Conservation (phyloP, 2,113 vertebrate species). For the Oreochromis spilurus region DNA sequence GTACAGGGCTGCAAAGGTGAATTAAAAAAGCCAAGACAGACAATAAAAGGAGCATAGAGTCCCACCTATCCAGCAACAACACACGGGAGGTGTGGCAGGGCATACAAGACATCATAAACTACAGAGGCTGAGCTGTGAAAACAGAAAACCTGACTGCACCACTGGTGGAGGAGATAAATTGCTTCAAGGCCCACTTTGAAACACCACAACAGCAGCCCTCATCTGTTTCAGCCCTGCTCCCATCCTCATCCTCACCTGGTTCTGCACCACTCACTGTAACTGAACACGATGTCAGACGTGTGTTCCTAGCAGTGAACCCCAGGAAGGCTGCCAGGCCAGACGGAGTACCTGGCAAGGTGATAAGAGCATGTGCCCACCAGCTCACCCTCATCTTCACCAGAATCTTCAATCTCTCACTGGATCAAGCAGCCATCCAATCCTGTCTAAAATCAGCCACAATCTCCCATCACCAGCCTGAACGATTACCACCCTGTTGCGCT, state of each 20-base stretch:
- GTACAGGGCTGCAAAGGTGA: too few relatives aligned
- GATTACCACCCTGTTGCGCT: background rate
- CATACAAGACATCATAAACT: background rate
- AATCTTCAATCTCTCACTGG: background rate
- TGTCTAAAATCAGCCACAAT: background rate
- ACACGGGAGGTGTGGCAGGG: accelerated
- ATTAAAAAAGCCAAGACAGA: too few relatives aligned
- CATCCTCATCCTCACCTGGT: background rate
- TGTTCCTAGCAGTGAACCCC: background rate
- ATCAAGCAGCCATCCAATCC: background rate
- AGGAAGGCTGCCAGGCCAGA: background rate
- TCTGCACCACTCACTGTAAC: background rate
- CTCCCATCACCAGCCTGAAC: background rate
- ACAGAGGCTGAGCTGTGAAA: background rate
- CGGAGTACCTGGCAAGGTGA: background rate
- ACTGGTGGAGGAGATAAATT: accelerated
- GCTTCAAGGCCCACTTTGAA: background rate
- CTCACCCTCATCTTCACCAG: background rate
- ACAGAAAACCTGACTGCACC: background rate
- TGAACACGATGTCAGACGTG: background rate
- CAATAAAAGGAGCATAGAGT: too few relatives aligned
- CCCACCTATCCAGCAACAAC: background rate
- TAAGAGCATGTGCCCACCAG: accelerated
- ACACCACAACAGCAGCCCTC: background rate
- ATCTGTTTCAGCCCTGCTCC: background rate